A percentile compares a stretch with the other conserved stretches of the same genome.
Conservation (phyloP, 2,113 vertebrate genomes). For the Ia io region DNA sequence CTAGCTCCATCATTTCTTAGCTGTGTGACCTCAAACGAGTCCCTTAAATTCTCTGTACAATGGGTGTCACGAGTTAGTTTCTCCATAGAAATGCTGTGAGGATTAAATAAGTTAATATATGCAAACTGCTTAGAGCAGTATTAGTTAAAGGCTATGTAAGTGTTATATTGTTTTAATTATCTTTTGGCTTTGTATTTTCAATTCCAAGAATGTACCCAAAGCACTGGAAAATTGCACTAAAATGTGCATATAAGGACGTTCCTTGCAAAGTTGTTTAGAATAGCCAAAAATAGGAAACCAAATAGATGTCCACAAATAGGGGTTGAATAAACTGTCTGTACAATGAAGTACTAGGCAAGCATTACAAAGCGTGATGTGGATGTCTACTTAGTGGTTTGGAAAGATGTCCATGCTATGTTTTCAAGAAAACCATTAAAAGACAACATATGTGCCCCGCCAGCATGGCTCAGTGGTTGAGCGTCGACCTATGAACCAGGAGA, state of each 20-base stretch:
- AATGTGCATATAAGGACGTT: slow-evolving; percentile 44
- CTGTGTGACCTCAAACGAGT: background rate
- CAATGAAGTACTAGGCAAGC: background rate
- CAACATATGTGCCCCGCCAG: background rate
- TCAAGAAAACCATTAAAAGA: background rate
- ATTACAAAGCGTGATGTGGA: background rate
- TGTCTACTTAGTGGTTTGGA: background rate
- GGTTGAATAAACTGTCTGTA: background rate
- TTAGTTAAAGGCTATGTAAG: background rate
- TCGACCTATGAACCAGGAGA: too few species aligned
- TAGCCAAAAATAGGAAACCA: slow-evolving; percentile 18
- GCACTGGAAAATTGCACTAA: slow-evolving; percentile 3
- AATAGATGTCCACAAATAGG: background rate
- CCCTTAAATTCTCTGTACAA: background rate
- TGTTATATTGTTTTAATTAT: slow-evolving; percentile 56
- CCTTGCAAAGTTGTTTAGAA: slow-evolving; percentile 26
- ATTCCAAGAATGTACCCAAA: slow-evolving; percentile 32
- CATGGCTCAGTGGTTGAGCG: too few species aligned
- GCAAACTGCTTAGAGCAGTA: background rate
- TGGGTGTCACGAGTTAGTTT: background rate
- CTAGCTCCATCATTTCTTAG: fast-evolving
- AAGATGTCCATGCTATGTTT: background rate
- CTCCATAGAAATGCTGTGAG: background rate
- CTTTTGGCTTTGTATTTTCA: slow-evolving; percentile 42
- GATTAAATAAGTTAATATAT: background rate